Evolutionary conservation across 2,113 vertebrate species (phyloP).

Genomic region (Synodontis membranacea): DNA sequence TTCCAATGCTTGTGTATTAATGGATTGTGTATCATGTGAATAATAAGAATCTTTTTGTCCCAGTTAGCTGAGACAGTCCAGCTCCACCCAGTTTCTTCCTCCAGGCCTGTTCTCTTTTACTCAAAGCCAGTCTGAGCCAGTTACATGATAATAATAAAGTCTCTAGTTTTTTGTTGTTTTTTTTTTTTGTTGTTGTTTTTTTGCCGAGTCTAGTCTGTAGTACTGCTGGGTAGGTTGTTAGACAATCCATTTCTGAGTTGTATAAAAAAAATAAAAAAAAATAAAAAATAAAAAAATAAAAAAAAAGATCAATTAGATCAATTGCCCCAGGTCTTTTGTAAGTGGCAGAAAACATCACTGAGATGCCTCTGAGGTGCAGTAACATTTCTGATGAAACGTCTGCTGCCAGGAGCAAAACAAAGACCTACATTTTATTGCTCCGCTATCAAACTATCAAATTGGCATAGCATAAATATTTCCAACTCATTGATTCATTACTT

Average conservation of each 20-base stretch:
- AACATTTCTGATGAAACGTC: neutral
- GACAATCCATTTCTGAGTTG: neutral
- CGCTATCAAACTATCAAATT: neutral
- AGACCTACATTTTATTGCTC: neutral
- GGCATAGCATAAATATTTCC: neutral
- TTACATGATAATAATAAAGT: neutral
- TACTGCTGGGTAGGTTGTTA: neutral
- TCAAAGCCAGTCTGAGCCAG: constrained; percentile 19
- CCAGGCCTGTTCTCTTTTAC: constrained; percentile 15
- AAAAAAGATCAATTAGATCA: neutral
- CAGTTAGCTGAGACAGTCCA: constrained; percentile 2
- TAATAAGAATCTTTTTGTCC: constrained; percentile 35
- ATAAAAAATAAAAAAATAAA: too few species aligned
- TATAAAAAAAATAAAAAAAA: neutral
- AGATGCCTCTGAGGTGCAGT: neutral
- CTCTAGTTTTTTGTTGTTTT: neutral
- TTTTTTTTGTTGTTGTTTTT: too few species aligned
- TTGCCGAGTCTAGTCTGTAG: neutral
- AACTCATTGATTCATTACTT: neutral
- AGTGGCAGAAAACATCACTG: neutral
- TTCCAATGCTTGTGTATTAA: constrained; percentile 11
- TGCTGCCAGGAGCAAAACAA: neutral
- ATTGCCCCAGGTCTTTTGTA: neutral
- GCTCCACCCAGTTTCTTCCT: constrained; percentile 21
- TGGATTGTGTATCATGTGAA: constrained; percentile 15